Conservation (phyloP, 2,888 invertebrate species). For the Bedellia somnulentella region DNA sequence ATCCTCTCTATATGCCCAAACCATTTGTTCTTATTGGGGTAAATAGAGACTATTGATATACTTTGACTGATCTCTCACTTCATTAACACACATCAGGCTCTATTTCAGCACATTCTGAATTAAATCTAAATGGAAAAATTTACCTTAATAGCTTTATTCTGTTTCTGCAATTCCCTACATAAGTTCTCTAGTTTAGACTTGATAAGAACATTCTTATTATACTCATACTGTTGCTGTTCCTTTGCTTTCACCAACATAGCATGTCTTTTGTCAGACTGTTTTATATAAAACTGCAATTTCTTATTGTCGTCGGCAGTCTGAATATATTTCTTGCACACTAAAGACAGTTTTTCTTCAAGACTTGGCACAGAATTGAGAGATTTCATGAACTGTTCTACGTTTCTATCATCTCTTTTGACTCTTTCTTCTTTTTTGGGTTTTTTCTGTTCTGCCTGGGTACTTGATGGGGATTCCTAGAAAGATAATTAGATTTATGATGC, state of each 20-base stretch:
- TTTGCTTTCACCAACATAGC: conserved; percentile 70
- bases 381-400: conserved; percentile 68
- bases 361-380: conserved; percentile 57
- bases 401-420: conserved; percentile 58
- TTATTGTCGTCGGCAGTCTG: conserved; percentile 75
- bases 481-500: too few species aligned
- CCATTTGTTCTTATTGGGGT: too few species aligned
- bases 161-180: conserved; percentile 89
- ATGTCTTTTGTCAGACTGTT: conserved; percentile 64
- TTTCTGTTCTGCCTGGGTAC: conserved; percentile 22
- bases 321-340: conserved; percentile 74
- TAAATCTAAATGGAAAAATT: too few species aligned
- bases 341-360: conserved; percentile 69
- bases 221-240: conserved; percentile 79
- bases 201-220: conserved; percentile 79
- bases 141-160: conserved; percentile 89
- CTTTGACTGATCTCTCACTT: too few species aligned
- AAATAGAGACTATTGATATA: too few species aligned
- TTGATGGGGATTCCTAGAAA: conserved; percentile 16
- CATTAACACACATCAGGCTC: conserved; percentile 60
- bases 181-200: conserved; percentile 85
- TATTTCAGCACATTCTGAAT: too few species aligned
- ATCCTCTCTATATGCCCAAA: too few species aligned
- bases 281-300: conserved; percentile 57
- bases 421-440: conserved; percentile 42